Conservation (phyloP, 92 coral and sea anemone genomes). For the Hydrozoanthus gracilis region DNA sequence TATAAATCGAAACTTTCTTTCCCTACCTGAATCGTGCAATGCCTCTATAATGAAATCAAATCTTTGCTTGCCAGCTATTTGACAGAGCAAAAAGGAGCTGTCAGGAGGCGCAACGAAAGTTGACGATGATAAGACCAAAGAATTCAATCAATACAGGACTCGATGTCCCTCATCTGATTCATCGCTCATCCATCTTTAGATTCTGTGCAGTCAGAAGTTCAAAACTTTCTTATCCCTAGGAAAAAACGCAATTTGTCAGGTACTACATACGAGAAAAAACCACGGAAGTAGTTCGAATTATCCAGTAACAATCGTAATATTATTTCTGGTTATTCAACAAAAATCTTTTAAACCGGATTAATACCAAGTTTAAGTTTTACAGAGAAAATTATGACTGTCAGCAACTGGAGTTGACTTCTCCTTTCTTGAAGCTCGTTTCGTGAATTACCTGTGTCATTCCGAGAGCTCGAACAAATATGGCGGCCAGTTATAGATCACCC, state of each 20-base stretch:
- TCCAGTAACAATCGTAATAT: background rate
- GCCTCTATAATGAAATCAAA: constrained; percentile 38
- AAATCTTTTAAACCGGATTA: background rate
- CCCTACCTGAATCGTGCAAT: constrained; percentile 20
- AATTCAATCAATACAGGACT: constrained; percentile 7
- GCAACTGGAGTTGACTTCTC: background rate
- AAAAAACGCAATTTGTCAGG: background rate
- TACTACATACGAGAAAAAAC: background rate
- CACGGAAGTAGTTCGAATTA: constrained; percentile 31
- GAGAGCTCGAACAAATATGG: constrained; percentile 37
- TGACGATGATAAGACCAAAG: background rate
- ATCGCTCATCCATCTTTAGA: constrained; percentile 33
- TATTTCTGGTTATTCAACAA: background rate
- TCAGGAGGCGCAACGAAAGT: background rate
- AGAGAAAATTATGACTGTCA: background rate
- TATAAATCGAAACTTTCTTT: background rate
- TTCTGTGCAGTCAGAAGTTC: constrained; percentile 5
- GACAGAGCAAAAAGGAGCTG: background rate
- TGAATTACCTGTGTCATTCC: background rate
- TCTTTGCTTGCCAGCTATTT: background rate
- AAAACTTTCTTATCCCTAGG: background rate
- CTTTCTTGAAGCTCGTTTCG: background rate
- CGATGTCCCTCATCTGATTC: background rate
- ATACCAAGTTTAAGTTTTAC: background rate
- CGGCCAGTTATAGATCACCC: constrained; percentile 32